A percentile compares a stretch with the other conserved stretches of the same genome.
Evolutionary conservation across 1,140 invertebrate species (phyloP).

Genomic region (Papilio xuthus): DNA sequence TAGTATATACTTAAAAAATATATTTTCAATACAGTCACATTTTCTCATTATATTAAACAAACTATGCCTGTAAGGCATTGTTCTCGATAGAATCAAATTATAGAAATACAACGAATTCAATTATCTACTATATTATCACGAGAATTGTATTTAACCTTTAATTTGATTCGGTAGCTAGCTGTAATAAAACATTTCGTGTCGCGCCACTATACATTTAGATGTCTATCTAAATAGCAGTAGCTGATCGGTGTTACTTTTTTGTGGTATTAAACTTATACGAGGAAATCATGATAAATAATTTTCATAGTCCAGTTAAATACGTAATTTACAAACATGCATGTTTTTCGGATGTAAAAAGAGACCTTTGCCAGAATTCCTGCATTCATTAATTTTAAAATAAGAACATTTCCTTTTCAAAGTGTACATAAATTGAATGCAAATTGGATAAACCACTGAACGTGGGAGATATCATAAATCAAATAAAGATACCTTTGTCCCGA

Average conservation of each 20-base stretch:
- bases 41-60: background rate
- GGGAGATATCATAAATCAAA: constrained; percentile 16
- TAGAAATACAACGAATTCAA: background rate
- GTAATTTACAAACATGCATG: too few relatives aligned
- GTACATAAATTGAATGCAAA: constrained; percentile 7
- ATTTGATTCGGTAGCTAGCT: background rate
- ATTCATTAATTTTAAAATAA: background rate
- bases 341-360: background rate
- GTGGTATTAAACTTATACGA: background rate
- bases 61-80: background rate
- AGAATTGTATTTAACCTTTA: background rate
- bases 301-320: background rate
- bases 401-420: background rate
- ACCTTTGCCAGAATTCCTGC: background rate
- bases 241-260: constrained; percentile 1
- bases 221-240: constrained; percentile 6
- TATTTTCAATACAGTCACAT: too few relatives aligned
- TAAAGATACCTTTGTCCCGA: constrained; percentile 8
- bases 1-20: too few relatives aligned
- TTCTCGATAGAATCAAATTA: background rate
- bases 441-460: constrained; percentile 11
- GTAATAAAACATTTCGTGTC: constrained; percentile 14
- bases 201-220: constrained; percentile 9
- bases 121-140: background rate
- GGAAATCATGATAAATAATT: background rate